A percentile compares a stretch with the other conserved stretches of the same genome.
These are phyloP conservation scores for Crotalus horridus DNA, from an alignment of 2,113 vertebrate genomes.

Conservation along the genomic window DNA sequence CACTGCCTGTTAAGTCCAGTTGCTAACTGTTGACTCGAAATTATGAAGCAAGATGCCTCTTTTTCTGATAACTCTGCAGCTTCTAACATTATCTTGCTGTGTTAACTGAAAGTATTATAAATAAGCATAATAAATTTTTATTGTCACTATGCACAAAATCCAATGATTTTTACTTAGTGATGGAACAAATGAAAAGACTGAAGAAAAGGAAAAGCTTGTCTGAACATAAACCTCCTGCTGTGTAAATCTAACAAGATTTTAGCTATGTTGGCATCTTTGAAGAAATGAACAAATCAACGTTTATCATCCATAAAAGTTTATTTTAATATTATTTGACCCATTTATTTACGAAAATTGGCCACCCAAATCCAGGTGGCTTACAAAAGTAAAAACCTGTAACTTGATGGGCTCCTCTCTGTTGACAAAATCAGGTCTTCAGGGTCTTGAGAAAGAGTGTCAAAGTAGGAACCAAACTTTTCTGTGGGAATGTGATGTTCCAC, in stretches of 20 bases:
- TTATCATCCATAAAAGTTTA: not conserved
- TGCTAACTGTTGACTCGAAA: conserved; percentile 44
- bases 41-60: conserved; percentile 44
- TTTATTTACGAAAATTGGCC: not conserved
- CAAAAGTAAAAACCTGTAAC: not conserved
- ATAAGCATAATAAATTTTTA: not conserved
- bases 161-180: not conserved
- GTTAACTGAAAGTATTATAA: not conserved
- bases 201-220: not conserved
- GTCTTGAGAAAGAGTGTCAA: not conserved
- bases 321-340: not conserved
- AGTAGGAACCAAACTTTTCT: not conserved
- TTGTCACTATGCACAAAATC: not conserved
- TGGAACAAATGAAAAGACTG: not conserved
- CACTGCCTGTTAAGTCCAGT: conserved; percentile 49
- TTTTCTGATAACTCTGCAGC: conserved; percentile 46
- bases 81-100: not conserved
- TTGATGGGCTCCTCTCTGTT: not conserved
- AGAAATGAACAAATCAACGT: not conserved
- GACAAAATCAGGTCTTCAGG: not conserved
- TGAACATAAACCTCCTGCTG: not conserved
- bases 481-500: not conserved
- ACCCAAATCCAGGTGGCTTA: not conserved
- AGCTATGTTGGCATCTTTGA: not conserved
- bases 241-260: not conserved